A percentile compares a stretch with the other conserved stretches of the same genome.
Evolutionary conservation across 2,888 invertebrate genomes (phyloP).

Genomic region (Nysson spinosus): DNA sequence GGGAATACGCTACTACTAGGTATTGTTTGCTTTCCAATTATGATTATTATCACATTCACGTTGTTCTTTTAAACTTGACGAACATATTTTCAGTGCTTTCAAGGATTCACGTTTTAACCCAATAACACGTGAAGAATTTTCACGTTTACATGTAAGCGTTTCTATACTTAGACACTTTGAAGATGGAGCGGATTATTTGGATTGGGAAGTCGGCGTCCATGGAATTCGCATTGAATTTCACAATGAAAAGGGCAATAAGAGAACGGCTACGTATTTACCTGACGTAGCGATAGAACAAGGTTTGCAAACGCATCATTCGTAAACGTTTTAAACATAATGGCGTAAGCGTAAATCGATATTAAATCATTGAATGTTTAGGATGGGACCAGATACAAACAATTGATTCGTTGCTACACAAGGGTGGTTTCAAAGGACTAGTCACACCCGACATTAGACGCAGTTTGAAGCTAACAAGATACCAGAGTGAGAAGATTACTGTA

Average conservation of each 20-base stretch:
- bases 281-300: constrained; percentile 99
- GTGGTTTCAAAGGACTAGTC: constrained; percentile 95
- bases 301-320: constrained; percentile 67
- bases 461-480: constrained; percentile 96
- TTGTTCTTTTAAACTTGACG: background rate
- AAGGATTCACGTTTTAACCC: constrained; percentile 98
- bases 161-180: constrained; percentile 98
- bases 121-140: constrained; percentile 94
- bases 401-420: constrained; percentile 97
- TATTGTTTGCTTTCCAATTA: constrained; percentile 64
- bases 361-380: constrained; percentile 80
- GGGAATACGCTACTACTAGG: constrained; percentile 97
- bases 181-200: constrained; percentile 95
- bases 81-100: constrained; percentile 85
- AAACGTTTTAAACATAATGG: too few species aligned
- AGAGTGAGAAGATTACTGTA: constrained; percentile 96
- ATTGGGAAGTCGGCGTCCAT: constrained; percentile 98
- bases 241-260: constrained; percentile 94
- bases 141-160: constrained; percentile 95
- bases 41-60: background rate
- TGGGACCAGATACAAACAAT: constrained; percentile 99
- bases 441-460: constrained; percentile 91
- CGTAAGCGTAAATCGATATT: background rate
- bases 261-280: constrained; percentile 98
- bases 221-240: constrained; percentile 99